Conservation (phyloP, 2,888 invertebrate species). For the Sussaba pulchella region DNA sequence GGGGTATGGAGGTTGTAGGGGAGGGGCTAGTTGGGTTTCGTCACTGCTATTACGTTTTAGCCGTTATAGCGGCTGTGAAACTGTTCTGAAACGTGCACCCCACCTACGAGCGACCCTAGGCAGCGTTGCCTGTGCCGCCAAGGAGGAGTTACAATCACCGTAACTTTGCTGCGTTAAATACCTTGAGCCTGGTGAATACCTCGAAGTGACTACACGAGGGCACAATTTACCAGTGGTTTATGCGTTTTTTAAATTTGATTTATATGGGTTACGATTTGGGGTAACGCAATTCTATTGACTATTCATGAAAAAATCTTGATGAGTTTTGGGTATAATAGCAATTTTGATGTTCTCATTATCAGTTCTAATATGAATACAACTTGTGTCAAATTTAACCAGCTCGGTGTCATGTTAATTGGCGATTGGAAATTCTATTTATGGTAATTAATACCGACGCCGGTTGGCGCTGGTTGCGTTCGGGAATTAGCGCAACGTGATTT, state of each 20-base stretch:
- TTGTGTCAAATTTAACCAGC: too few relatives aligned
- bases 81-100: not conserved
- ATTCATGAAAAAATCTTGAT: not conserved
- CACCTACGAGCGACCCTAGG: not conserved
- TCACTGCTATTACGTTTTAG: slow-evolving; percentile 37
- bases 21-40: slow-evolving; percentile 37
- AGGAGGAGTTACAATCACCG: slow-evolving; percentile 28
- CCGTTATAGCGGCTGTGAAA: slow-evolving; percentile 23
- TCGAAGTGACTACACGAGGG: not conserved
- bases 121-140: not conserved
- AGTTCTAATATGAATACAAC: not conserved
- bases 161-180: slow-evolving; percentile 45
- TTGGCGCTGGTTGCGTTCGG: not conserved
- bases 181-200: slow-evolving; percentile 6
- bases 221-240: not conserved
- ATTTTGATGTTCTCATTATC: slow-evolving; percentile 9
- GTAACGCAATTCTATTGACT: not conserved
- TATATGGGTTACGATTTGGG: not conserved
- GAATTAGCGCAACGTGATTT: slow-evolving; percentile 22
- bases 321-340: not conserved
- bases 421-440: not conserved
- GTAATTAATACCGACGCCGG: too few relatives aligned
- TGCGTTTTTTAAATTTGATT: slow-evolving; percentile 8
- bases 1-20: too few relatives aligned
- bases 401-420: not conserved